Evolutionary conservation across 2,797 vertebrate species (phyloP), one percentile per base, ranked within the genome.

Genomic region (Clarias laeviceps): DNA sequence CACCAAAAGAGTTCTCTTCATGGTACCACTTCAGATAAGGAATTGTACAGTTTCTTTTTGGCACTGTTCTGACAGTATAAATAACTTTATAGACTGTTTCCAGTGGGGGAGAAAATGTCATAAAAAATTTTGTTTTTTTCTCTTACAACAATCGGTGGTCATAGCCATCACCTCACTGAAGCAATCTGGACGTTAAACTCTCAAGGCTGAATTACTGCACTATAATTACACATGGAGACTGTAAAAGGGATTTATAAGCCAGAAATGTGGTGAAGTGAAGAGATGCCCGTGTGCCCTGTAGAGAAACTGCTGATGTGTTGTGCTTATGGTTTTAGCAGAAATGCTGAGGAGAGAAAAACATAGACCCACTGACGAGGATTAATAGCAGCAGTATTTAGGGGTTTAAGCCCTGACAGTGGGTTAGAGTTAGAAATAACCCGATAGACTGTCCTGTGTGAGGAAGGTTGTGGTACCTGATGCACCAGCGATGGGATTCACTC

Each of bases 261-360:
- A 54, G 54, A 83, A 86, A 86, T 74, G 77, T 72, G 77, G 76
- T 80, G 54, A 81, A 59, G 78, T 82, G 80, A 88, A 76, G 56
- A 27, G 78, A 80, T 80, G 79, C n/a, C 61, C 7, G 24, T 54
- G n/a, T 66, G 78, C 17, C n/a, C 34, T 29, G 40, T 11, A 20
- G 40, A 29, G 15, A 45, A 80, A 66, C 37, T 80, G 79, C 79
- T 80, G 79, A 66, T 29, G n/a, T 50, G 34, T 20, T 9, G 78
- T 65, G 34, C 37, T 45, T n/a, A n/a, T 45, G 78, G 59, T 45
- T 80, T 80, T 80, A 80, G 29, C 29, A 66, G 84, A 89, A 89
- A 82, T 78, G 89, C 89, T 86, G 88, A 89, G 89, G 82, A 79
- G 14, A 40, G 80, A 87, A 81, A 69, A 85, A 82, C 40, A 65